phyloP scores from a whole-genome alignment of 2,888 invertebrate species.

The Ennomos quercinarius region DNA sequence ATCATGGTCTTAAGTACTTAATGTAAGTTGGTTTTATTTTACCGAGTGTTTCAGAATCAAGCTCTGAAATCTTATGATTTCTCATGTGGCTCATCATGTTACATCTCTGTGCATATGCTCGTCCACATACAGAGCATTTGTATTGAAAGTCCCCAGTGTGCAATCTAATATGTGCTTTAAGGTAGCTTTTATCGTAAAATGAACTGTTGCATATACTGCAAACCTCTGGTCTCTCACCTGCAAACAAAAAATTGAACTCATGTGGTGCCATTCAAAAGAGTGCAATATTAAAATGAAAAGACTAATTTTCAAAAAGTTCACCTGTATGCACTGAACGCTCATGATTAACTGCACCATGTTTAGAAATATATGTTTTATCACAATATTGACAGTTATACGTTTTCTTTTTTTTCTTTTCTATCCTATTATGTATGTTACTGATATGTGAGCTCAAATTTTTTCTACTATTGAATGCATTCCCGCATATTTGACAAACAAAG shows the following conservation, averaged over 20 bases:
- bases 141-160: conserved; percentile 80
- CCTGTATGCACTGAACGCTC: conserved; percentile 23
- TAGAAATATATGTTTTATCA: conserved; percentile 10
- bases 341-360: conserved; percentile 10
- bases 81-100: conserved; percentile 81
- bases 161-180: conserved; percentile 76
- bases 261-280: too few relatives aligned
- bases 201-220: conserved; percentile 69
- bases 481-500: conserved; percentile 7
- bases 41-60: conserved; percentile 61
- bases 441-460: conserved; percentile 6
- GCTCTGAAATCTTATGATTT: conserved; percentile 71
- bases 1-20: conserved; percentile 55
- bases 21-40: conserved; percentile 72
- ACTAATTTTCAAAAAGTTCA: too few relatives aligned
- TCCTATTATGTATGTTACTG: neutral
- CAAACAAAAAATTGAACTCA: conserved; percentile 38
- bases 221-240: conserved; percentile 73
- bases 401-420: neutral
- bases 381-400: conserved; percentile 17
- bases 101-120: conserved; percentile 74
- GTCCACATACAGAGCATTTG: conserved; percentile 75
- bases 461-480: neutral
- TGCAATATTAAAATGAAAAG: too few relatives aligned
- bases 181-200: conserved; percentile 73